Percentiles rank a stretch among this genome's conserved stretches.
Conservation (phyloP, 1,140 invertebrate species). For the Drosophila subpulchrella region DNA sequence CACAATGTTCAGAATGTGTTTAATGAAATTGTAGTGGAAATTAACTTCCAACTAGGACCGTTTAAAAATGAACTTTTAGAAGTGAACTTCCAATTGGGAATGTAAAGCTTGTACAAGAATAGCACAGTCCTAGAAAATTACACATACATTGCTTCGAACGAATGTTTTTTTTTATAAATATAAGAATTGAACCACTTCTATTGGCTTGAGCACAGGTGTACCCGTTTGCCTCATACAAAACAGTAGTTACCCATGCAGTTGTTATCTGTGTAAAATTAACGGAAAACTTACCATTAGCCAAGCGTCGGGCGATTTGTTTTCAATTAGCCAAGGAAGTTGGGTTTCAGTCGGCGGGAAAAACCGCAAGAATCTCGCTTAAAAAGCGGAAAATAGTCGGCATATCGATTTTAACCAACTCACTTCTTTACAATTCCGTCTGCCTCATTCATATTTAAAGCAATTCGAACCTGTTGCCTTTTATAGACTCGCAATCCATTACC, state of each 20-base stretch:
- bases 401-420: slow-evolving; percentile 28
- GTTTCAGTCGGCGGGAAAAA: neutral
- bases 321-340: slow-evolving; percentile 25
- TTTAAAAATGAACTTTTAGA: neutral
- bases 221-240: neutral
- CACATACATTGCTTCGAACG: too few relatives aligned
- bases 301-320: slow-evolving; percentile 31
- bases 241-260: slow-evolving; percentile 19
- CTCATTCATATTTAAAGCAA: neutral
- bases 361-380: slow-evolving; percentile 1
- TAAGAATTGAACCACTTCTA: neutral
- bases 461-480: slow-evolving; percentile 6
- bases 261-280: slow-evolving; percentile 43
- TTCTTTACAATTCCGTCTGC: slow-evolving; percentile 6
- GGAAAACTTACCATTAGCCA: slow-evolving; percentile 36
- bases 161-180: neutral
- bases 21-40: neutral
- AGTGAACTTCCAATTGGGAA: too few relatives aligned
- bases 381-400: slow-evolving; percentile 9
- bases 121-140: too few relatives aligned
- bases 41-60: neutral
- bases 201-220: slow-evolving; percentile 2
- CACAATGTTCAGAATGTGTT: neutral
- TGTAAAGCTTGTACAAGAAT: too few relatives aligned
- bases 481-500: neutral